Evolutionary conservation across 2,113 vertebrate genomes (phyloP), one percentile per base, ranked within the genome.

Genomic region (Calidris pygmaea): DNA sequence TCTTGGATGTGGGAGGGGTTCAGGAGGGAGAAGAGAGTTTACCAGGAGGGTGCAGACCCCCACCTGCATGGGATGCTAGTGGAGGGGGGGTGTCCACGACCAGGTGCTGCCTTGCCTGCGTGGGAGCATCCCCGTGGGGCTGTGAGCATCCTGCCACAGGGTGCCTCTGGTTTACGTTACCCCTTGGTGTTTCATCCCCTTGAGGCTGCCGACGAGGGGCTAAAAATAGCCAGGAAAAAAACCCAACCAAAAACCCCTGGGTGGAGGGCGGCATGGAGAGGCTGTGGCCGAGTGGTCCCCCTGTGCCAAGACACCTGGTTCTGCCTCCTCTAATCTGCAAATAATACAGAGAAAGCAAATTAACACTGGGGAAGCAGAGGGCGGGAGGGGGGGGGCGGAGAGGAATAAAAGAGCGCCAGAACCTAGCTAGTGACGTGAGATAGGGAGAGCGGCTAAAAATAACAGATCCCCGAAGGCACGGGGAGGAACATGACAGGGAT

Each of bases 341-440:
- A 86, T 67, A 95, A 85, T 70, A 85, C 45, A 70, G 50, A 89
- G 55, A 74, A 81, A 94, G 62, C 67, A 84, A 95, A 93, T 95
- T 87, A 86, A 86, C 3, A 3, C 29, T 18, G 41, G n/a, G 60
- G n/a, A 73, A 66, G 26, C 29, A 7, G 34, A 4, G 17, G 10
- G 21, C 32, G 32, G 16, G 76, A 3, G 43, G 43, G 18, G 45
- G 43, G 18, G 45, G 45, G 45, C 17, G 35, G 32, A 14, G 76
- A 20, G 3, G 2, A 6, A 71, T 39, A 71, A 63, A 29, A 85
- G 41, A 65, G 37, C 50, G 43, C 34, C 62, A 68, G 73, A 89
- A 65, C 79, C 71, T 37, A 43, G 52, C 85, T 55, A 89, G 85
- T 4, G 29, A 93, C 16, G 14, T 3, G 16, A 91, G 73, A 55